phyloP scores from a whole-genome alignment of 2,888 invertebrate species.

The Prosapia bicincta region DNA sequence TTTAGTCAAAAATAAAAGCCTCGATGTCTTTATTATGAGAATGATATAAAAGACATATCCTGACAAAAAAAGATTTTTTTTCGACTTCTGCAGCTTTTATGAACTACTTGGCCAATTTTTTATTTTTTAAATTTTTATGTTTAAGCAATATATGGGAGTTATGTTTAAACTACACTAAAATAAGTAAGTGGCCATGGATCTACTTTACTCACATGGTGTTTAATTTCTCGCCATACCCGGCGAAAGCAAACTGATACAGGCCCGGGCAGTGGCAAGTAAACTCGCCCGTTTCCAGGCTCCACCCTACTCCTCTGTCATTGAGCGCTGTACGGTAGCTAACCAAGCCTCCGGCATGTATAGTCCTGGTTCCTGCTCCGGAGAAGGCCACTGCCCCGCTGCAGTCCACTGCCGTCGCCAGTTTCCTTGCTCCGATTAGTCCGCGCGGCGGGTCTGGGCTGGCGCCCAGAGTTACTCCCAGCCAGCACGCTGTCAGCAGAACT shows the following conservation, averaged over 20 bases:
- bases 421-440: constrained; percentile 46
- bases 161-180: too few species aligned
- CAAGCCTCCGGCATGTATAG: constrained; percentile 34
- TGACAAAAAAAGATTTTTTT: too few species aligned
- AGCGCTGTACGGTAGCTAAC: constrained; percentile 42
- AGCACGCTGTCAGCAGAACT: constrained; percentile 28
- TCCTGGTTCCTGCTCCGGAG: constrained; percentile 42
- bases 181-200: too few species aligned
- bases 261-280: constrained; percentile 51
- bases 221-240: constrained; percentile 43
- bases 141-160: too few species aligned
- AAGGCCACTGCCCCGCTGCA: constrained; percentile 47
- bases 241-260: constrained; percentile 49
- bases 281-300: constrained; percentile 47
- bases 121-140: too few species aligned
- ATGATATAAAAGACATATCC: too few species aligned
- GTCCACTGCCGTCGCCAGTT: constrained; percentile 47
- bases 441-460: constrained; percentile 43
- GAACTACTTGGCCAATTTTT: too few species aligned
- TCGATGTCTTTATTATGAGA: too few species aligned
- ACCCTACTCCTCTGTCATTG: constrained; percentile 49
- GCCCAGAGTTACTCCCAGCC: constrained; percentile 41
- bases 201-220: constrained; percentile 31
- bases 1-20: too few species aligned
- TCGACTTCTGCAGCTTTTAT: too few species aligned